phyloP scores from a whole-genome alignment of 2,888 invertebrate species.

The Agonopterix subpropinquella region DNA sequence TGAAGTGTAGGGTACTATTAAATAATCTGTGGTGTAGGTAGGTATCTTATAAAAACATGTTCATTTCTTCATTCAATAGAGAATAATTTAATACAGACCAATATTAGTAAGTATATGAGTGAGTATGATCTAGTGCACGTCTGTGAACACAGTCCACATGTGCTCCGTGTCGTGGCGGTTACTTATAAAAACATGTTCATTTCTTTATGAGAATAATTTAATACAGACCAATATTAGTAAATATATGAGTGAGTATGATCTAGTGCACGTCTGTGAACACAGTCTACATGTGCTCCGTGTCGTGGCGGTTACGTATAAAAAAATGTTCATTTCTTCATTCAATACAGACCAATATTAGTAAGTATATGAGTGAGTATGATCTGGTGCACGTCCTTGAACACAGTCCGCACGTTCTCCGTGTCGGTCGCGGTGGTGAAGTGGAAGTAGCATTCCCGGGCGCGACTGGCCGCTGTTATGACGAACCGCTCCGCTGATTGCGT shows the following conservation, averaged over 20 bases:
- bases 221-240: conserved; percentile 62
- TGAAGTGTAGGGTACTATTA: too few species aligned
- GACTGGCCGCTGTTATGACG: conserved; percentile 43
- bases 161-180: conserved; percentile 86
- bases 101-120: conserved; percentile 57
- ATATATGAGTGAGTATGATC: conserved; percentile 74
- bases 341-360: conserved; percentile 59
- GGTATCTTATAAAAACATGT: too few species aligned
- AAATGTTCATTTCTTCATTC: too few species aligned
- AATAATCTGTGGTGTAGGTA: too few species aligned
- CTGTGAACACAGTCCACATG: conserved; percentile 82
- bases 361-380: conserved; percentile 76
- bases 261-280: conserved; percentile 85
- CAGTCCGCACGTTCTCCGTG: conserved; percentile 82
- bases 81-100: too few species aligned
- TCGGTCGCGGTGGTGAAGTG: conserved; percentile 85
- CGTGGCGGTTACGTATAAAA: too few species aligned
- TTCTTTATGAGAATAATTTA: conserved; percentile 34
- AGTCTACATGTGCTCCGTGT: conserved; percentile 83
- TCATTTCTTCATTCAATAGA: conserved; percentile 25
- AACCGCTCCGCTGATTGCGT: conserved; percentile 48
- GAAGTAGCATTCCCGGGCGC: conserved; percentile 78
- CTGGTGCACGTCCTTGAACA: conserved; percentile 84
- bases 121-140: conserved; percentile 81
- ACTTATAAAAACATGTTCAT: too few species aligned